A percentile compares a stretch with the other conserved stretches of the same genome.
phyloP scores from a whole-genome alignment of 2,113 vertebrate genomes.

The Silurus glanis region DNA sequence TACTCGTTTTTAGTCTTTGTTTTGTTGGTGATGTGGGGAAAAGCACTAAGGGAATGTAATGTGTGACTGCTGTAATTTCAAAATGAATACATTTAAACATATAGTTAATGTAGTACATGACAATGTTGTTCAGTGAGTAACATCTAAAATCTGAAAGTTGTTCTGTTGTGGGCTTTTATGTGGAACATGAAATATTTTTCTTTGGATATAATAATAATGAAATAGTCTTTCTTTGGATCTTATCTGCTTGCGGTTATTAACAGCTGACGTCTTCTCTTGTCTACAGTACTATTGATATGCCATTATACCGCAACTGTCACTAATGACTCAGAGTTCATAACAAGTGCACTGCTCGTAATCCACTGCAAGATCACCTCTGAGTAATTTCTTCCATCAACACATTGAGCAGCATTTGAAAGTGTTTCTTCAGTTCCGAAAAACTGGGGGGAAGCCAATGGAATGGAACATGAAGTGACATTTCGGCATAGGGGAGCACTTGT shows the following conservation, averaged over 20 bases:
- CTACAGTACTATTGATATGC: not conserved
- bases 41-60: not conserved
- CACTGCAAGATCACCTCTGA: not conserved
- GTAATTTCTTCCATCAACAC: not conserved
- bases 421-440: not conserved
- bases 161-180: not conserved
- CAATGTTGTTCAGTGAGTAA: not conserved
- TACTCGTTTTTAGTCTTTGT: not conserved
- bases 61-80: not conserved
- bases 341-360: not conserved
- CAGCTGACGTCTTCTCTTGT: not conserved
- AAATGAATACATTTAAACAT: not conserved
- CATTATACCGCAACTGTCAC: not conserved
- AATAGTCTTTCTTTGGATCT: not conserved
- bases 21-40: constrained; percentile 9
- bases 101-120: not conserved
- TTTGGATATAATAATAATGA: too few species aligned
- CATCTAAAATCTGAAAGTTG: not conserved
- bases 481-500: not conserved
- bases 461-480: constrained; percentile 10
- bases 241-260: not conserved
- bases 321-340: not conserved
- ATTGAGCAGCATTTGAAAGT: constrained; percentile 1
- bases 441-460: not conserved
- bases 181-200: not conserved